Conservation (phyloP, 2,888 invertebrate species). For the Calameuta filiformis region DNA sequence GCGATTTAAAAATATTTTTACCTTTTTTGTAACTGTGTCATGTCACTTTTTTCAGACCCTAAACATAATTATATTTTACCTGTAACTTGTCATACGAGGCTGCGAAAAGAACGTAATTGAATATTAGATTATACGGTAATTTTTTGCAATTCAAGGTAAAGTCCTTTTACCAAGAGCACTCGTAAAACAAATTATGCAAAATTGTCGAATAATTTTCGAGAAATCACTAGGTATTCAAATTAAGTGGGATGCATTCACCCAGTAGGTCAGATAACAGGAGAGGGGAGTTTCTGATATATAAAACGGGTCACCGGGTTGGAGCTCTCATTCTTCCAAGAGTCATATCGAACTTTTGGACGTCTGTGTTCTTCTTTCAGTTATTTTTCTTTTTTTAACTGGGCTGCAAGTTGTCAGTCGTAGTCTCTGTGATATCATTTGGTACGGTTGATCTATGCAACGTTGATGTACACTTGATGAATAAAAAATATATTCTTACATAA, state of each 20-base stretch:
- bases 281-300: background rate
- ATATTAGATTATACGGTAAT: background rate
- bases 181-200: background rate
- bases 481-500: background rate
- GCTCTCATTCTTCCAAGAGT: background rate
- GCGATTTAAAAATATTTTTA: conserved; percentile 54
- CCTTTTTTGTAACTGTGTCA: conserved; percentile 46
- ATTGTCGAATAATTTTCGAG: background rate
- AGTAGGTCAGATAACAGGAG: background rate
- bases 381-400: background rate
- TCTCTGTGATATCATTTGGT: background rate
- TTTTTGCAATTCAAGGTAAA: background rate
- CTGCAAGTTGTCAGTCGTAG: background rate
- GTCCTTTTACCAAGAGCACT: background rate
- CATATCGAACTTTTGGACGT: background rate
- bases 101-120: background rate
- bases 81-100: background rate
- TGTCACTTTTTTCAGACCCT: conserved; percentile 29
- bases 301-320: background rate
- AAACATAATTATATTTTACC: background rate
- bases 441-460: background rate
- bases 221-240: background rate
- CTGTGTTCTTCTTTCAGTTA: background rate
- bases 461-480: background rate
- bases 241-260: background rate